A percentile compares a stretch with the other conserved stretches of the same genome.
Conservation (phyloP, 1,140 invertebrate genomes). For the Lepidostoma basale region DNA sequence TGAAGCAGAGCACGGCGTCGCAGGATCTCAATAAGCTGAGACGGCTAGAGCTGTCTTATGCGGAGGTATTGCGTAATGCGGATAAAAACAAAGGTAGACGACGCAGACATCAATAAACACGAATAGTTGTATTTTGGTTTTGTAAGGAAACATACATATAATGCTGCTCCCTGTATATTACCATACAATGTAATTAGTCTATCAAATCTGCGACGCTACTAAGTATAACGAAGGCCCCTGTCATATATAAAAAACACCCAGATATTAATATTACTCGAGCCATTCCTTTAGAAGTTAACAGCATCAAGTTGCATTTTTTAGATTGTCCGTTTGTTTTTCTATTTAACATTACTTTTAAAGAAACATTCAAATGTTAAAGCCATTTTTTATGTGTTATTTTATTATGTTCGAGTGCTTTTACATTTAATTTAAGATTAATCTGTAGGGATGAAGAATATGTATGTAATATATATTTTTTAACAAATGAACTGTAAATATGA, state of each 20-base stretch:
- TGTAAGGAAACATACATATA: too few relatives aligned
- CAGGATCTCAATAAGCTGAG: constrained; percentile 81
- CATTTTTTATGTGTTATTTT: constrained; percentile 41
- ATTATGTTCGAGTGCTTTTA: constrained; percentile 19
- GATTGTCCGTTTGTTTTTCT: not conserved
- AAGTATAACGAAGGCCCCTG: too few relatives aligned
- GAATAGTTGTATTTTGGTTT: too few relatives aligned
- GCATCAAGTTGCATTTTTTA: constrained; percentile 8
- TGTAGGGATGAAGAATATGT: constrained; percentile 7
- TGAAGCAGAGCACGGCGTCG: constrained; percentile 75
- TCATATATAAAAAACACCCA: not conserved
- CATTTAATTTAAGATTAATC: constrained; percentile 11
- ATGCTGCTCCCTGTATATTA: constrained; percentile 5
- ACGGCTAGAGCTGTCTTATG: constrained; percentile 81
- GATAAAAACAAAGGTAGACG: constrained; percentile 62
- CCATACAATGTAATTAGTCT: too few relatives aligned
- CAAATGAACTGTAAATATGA: constrained; percentile 22
- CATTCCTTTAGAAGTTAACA: constrained; percentile 24
- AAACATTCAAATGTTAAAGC: constrained; percentile 34
- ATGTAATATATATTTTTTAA: constrained; percentile 24
- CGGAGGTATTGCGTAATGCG: constrained; percentile 76
- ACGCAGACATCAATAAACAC: constrained; percentile 58
- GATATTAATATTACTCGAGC: constrained; percentile 26
- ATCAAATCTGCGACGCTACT: too few relatives aligned
- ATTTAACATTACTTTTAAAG: not conserved